These are phyloP conservation scores for Scophthalmus maximus DNA, from an alignment of 2,113 vertebrate genomes.

Conservation along the genomic window DNA sequence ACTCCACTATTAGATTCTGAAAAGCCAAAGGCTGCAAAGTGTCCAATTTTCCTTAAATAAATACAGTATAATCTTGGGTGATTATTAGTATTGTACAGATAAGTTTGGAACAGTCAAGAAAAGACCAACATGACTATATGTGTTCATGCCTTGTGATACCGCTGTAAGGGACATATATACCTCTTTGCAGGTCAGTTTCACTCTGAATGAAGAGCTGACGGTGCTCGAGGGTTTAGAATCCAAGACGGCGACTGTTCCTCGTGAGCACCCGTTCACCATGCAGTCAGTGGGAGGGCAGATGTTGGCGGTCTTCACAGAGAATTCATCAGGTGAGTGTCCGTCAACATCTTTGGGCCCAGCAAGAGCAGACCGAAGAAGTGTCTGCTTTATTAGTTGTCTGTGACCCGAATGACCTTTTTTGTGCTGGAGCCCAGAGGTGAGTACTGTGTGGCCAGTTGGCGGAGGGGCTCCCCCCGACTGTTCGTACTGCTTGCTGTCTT, in stretches of 20 bases:
- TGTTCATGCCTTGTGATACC: background rate
- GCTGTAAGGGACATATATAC: background rate
- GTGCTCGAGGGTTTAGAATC: constrained; percentile 89
- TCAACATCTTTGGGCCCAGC: background rate
- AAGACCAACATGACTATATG: background rate
- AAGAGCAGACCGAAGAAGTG: background rate
- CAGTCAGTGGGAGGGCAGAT: constrained; percentile 97
- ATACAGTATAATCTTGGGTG: too few species aligned
- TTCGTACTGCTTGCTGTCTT: constrained; percentile 41
- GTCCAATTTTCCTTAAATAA: too few species aligned
- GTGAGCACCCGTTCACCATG: constrained; percentile 95
- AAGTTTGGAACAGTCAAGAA: background rate
- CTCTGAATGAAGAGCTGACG: constrained; percentile 95
- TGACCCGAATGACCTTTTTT: constrained; percentile 26
- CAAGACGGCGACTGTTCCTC: constrained; percentile 90
- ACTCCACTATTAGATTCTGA: too few species aligned
- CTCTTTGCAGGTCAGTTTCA: constrained; percentile 91
- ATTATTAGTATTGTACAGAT: background rate
- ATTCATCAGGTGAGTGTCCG: constrained; percentile 86
- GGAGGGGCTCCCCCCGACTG: background rate
- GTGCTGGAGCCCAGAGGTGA: constrained; percentile 50
- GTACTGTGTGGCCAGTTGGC: constrained; percentile 36
- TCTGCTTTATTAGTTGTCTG: background rate
- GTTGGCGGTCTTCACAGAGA: constrained; percentile 95
- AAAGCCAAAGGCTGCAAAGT: too few species aligned